Evolutionary conservation across 2,797 vertebrate species (phyloP).

Genomic region (Craterocephalus amniculus): DNA sequence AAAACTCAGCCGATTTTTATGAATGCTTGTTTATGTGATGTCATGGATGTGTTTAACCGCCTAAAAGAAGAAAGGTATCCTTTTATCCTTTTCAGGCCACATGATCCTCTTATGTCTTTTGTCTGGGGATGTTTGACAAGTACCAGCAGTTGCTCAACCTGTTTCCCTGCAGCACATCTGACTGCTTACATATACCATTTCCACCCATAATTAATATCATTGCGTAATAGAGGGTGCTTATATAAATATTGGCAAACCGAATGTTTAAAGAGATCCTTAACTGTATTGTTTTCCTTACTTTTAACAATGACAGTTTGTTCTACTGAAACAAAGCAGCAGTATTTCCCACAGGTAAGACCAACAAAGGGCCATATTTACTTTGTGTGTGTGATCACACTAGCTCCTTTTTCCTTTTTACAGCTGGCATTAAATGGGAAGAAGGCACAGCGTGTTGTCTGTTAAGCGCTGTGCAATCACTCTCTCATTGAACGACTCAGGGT

Average conservation of each 20-base stretch:
- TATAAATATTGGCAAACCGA: slow-evolving; percentile 60
- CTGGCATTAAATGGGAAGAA: slow-evolving; percentile 82
- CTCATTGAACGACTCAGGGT: slow-evolving; percentile 86
- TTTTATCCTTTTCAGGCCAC: slow-evolving; percentile 49
- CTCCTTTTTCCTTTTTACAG: slow-evolving; percentile 57
- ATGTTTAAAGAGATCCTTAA: slow-evolving; percentile 53
- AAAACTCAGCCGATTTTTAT: slow-evolving; percentile 46
- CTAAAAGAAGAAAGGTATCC: slow-evolving; percentile 38
- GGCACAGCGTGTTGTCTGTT: slow-evolving; percentile 80
- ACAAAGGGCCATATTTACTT: slow-evolving; percentile 75
- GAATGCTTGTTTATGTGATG: slow-evolving; percentile 29
- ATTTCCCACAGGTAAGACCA: slow-evolving; percentile 70
- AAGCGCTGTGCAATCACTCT: slow-evolving; percentile 86
- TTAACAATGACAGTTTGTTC: slow-evolving; percentile 58
- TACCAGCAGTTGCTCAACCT: slow-evolving; percentile 63
- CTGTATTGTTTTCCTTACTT: slow-evolving; percentile 41
- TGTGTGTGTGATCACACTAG: slow-evolving; percentile 72
- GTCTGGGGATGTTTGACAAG: slow-evolving; percentile 61
- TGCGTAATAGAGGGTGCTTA: slow-evolving; percentile 51
- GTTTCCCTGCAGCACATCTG: slow-evolving; percentile 68
- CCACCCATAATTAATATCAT: slow-evolving; percentile 61
- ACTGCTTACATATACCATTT: slow-evolving; percentile 55
- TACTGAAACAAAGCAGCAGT: slow-evolving; percentile 64
- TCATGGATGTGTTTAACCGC: slow-evolving; percentile 60
- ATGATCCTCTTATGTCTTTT: slow-evolving; percentile 63